Evolutionary conservation across 2,797 vertebrate genomes (phyloP), one percentile per base, ranked within the genome.

Genomic region (Enteromius unitaeniatus): DNA sequence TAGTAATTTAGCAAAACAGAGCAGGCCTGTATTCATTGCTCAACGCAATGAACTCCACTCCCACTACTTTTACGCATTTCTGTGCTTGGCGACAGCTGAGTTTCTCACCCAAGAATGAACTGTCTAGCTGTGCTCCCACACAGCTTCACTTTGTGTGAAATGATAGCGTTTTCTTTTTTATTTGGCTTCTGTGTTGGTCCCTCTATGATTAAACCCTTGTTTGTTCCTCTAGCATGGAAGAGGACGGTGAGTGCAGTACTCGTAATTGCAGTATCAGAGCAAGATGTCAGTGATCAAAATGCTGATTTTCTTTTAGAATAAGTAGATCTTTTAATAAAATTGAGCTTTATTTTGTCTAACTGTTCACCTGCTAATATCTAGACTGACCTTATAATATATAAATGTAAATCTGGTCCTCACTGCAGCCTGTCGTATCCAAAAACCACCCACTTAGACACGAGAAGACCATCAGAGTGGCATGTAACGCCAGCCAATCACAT

Each of bases 181-280:
- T 75, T 65, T 75, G 45, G 31, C 49, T 76, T 68, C 19, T 65
- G 69, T 51, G 26, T 64, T 65, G 70, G 55, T 34, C 79, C 26
- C 60, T 76, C 60, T 58, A 77, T 77, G 73, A 83, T 77, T 83
- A 77, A 83, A 83, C 62, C 68, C 17, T 31, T 83, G 73, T 77
- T 74, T 74, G 69, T 82, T 82, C 58, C 42, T 82, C 42, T 28
- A 51, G 13, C n/a, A 14, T 73, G 80, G 47, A 62, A 74, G 55
- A 81, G 13, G 23, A 14, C 28, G 34, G 31, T 76, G 58, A 68
- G 45, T 67, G 72, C 60, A 76, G 45, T 49, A 3, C 15, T n/a
- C 19, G 47, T 82, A 76, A 83, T 58, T 77, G 34, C 23, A 76
- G 49, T 49, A 76, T 83, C 37, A 83, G 47, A 73, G 47, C 37